phyloP scores from a whole-genome alignment of 2,797 vertebrate genomes.

The Silurus aristotelis region DNA sequence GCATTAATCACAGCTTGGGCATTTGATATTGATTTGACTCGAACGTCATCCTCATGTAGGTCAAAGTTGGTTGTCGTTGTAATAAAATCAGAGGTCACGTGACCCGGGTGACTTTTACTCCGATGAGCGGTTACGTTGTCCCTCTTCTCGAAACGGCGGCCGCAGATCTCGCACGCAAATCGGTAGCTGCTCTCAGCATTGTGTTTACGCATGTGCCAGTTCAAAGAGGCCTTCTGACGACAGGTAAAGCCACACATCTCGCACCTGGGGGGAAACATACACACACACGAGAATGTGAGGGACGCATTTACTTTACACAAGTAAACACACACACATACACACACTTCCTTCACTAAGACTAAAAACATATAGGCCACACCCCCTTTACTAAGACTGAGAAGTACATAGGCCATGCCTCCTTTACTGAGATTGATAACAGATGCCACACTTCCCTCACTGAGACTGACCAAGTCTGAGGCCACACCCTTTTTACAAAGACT shows the following conservation, averaged over 20 bases:
- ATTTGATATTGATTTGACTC: background rate
- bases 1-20: background rate
- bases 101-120: conserved; percentile 77
- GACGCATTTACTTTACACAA: background rate
- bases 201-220: conserved; percentile 81
- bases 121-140: conserved; percentile 80
- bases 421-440: background rate
- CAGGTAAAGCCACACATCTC: conserved; percentile 85
- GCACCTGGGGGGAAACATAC: conserved; percentile 65
- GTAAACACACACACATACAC: background rate
- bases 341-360: background rate
- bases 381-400: background rate
- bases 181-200: conserved; percentile 71
- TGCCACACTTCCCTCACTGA: background rate
- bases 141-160: conserved; percentile 80
- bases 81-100: background rate
- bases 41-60: background rate
- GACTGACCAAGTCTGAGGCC: background rate
- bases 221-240: conserved; percentile 76
- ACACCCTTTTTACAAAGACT: background rate
- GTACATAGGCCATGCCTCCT: background rate
- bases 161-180: conserved; percentile 79
- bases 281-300: background rate
- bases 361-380: background rate
- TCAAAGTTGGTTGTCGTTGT: background rate